Evolutionary conservation across 2,888 invertebrate genomes (phyloP), one percentile per base, ranked within the genome.

Genomic region (Eupithecia pulchellata): DNA sequence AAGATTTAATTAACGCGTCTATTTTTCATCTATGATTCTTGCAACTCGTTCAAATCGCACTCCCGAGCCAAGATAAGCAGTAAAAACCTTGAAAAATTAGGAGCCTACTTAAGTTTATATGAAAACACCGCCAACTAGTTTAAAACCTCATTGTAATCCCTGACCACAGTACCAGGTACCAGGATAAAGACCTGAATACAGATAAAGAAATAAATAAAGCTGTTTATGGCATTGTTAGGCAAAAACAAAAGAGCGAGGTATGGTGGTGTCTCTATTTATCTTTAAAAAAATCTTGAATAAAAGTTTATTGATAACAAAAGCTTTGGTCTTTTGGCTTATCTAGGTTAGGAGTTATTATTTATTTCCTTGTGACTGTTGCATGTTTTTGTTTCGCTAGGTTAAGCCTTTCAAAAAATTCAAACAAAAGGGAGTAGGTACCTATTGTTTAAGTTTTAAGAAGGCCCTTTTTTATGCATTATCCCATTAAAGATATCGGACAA

Each of bases 171-270:
- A 68, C 52, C 75, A 29, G 65, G 61, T 60, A 66, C 42, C 25
- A 25, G 52, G 25, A 52, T 52, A 52, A 52, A 67, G 69, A 69
- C 69, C 36, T 68, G 77, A 75, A 75, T 76, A 75, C 72, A 64
- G 75, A 77, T 74, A 30, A 27, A 60, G 63, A 72, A 42, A 52
- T 30, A 65, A 52, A 71, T 39, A 62, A 70, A 62, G 29, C 34
- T 5, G 52, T 69, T 61, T 55, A 65, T 47, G 20, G 60, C 27
- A 36, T 4, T 29, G 32, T 20, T 30, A 27, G 30, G 42, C 36
- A 63, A 62, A 68, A 68, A 58, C 29, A 30, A 42, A 60, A 57
- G 29, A 11, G 57, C 57, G 57, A 27, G 29, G 17, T 8, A 29
- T 57, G 29, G 57, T 11, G 42, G 42, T 47, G 8, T 47, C n/a